Evolutionary conservation across 2,797 vertebrate species (phyloP), one percentile per base, ranked within the genome.

Genomic region (Momotus momota): DNA sequence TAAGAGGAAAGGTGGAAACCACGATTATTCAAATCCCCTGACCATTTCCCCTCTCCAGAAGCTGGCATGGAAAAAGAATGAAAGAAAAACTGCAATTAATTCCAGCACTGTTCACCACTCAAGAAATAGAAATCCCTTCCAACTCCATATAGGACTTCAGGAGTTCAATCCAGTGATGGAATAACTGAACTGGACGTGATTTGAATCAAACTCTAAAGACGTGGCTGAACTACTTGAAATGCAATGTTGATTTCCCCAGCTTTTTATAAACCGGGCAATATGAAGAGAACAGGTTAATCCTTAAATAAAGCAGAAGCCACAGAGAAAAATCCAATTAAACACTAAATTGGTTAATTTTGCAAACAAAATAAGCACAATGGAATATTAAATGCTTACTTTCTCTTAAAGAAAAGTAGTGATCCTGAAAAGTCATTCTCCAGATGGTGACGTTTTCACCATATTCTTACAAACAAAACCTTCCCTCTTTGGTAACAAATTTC

Each of bases 401-500:
- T 78, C 25, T 81, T 80, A 91, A 93, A 72, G 86, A 81, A 73
- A 38, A 38, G 61, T 4, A 88, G 31, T 13, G 13, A 93, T 48
- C 83, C 90, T 90, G 48, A 94, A 96, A 67, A 96, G 90, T 83
- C 61, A 69, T 71, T 89, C 89, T 90, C 60, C 65, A 80, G 88
- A 73, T 18, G n/a, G 54, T 14, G 67, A 78, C 94, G 83, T 74
- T 95, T 96, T 94, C 25, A 2, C 33, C 85, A 40, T 48, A 84
- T 84, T 86, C 86, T 87, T 81, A 92, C 26, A 91, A 97, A 90
- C 13, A 62, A 67, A 72, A 92, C 45, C 84, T 90, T 64, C 80
- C 23, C 92, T 97, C 79, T 52, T 79, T 93, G 92, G 79, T 62
- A 97, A 98, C 96, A 92, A 92, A 82, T 90, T 75, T 55, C 77